A percentile compares a stretch with the other conserved stretches of the same genome.
Evolutionary conservation across 2,797 vertebrate species (phyloP).

Genomic region (Cossypha caffra): DNA sequence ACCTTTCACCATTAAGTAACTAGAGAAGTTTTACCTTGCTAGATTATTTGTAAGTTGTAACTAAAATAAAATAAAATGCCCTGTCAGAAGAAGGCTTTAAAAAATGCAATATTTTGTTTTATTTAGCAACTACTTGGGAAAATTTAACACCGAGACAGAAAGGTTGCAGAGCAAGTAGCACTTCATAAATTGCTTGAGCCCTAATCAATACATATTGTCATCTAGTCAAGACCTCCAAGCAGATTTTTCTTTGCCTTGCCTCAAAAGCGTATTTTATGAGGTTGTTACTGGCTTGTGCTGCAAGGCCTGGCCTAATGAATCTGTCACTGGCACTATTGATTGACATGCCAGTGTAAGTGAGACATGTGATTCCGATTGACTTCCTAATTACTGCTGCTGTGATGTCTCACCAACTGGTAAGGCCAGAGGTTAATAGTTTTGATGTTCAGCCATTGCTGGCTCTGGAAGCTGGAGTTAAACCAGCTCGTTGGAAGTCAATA

Average conservation of each 20-base stretch:
- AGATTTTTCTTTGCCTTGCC: conserved; percentile 75
- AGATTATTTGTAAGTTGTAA: conserved; percentile 70
- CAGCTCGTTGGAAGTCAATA: conserved; percentile 80
- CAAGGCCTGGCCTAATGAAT: conserved; percentile 87
- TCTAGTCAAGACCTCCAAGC: conserved; percentile 74
- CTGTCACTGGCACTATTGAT: conserved; percentile 88
- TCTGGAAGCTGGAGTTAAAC: conserved; percentile 79
- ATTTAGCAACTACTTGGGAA: conserved; percentile 75
- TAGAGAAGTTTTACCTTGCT: conserved; percentile 56
- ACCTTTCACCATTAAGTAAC: conserved; percentile 62
- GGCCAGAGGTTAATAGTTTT: conserved; percentile 95
- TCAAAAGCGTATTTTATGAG: conserved; percentile 86
- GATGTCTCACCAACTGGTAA: conserved; percentile 87
- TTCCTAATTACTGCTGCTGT: conserved; percentile 97
- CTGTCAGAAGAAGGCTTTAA: conserved; percentile 48
- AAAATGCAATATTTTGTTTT: conserved; percentile 74
- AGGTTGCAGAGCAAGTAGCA: conserved; percentile 76
- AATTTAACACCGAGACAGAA: conserved; percentile 76
- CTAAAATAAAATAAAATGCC: conserved; percentile 62
- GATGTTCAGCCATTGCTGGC: conserved; percentile 80
- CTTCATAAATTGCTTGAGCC: conserved; percentile 82
- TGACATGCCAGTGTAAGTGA: conserved; percentile 91
- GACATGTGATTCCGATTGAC: conserved; percentile 91
- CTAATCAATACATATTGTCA: conserved; percentile 83
- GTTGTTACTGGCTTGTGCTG: conserved; percentile 81